Conservation (phyloP, 1,140 invertebrate genomes). For the Coelopa frigida region DNA sequence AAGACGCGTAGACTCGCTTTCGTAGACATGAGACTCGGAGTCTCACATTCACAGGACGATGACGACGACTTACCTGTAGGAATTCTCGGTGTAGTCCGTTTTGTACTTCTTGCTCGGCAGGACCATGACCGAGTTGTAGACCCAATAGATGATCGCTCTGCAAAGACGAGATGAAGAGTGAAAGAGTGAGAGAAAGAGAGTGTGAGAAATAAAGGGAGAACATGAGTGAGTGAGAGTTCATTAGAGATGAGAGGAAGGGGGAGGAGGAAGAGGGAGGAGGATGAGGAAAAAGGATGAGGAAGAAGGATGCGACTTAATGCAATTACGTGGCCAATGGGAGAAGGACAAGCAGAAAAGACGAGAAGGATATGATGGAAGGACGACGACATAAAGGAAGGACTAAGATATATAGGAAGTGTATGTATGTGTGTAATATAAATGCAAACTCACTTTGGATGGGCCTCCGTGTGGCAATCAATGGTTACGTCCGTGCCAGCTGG, state of each 20-base stretch:
- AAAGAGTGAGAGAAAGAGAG: slow-evolving; percentile 11
- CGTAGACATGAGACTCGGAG: too few species aligned
- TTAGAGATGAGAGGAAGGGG: too few species aligned
- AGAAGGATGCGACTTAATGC: slow-evolving; percentile 14
- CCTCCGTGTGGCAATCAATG: slow-evolving; percentile 87
- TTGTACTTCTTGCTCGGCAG: slow-evolving; percentile 75
- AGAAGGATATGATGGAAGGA: neutral
- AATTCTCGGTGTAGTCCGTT: slow-evolving; percentile 68
- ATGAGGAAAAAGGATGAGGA: too few species aligned
- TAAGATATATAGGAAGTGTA: neutral
- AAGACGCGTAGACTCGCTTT: too few species aligned
- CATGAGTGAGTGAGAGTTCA: too few species aligned
- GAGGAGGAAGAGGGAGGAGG: too few species aligned
- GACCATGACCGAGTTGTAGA: slow-evolving; percentile 76
- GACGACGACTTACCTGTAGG: slow-evolving; percentile 59
- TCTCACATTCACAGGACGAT: too few species aligned
- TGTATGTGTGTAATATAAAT: slow-evolving; percentile 4
- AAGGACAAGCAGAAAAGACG: neutral
- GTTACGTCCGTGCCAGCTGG: slow-evolving; percentile 82
- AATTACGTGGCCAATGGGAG: slow-evolving; percentile 3
- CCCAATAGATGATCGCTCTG: slow-evolving; percentile 87
- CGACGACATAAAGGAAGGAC: neutral
- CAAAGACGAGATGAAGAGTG: slow-evolving; percentile 11
- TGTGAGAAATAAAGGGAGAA: too few species aligned
- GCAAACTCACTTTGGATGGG: slow-evolving; percentile 60